phyloP scores from a whole-genome alignment of 2,888 invertebrate genomes.

The Mycalesis mineus region DNA sequence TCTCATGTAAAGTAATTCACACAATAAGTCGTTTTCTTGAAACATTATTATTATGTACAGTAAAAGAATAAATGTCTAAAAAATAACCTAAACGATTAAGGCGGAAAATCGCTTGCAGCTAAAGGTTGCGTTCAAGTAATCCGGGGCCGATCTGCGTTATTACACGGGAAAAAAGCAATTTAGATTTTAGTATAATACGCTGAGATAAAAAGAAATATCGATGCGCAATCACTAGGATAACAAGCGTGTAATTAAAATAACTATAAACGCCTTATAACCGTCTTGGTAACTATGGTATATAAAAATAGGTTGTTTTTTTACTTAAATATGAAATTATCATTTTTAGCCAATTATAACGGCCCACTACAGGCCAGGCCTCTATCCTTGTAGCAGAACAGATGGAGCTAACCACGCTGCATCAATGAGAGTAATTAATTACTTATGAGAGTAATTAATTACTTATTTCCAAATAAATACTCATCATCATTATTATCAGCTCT shows the following conservation, averaged over 20 bases:
- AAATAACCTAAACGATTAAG: slow-evolving; percentile 24
- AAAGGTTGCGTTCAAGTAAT: slow-evolving; percentile 55
- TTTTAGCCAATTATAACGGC: no score
- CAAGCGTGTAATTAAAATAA: slow-evolving; percentile 26
- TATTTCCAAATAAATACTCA: no score
- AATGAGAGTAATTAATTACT: no score
- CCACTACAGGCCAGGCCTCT: no score
- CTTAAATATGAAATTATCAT: no score
- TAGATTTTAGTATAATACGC: slow-evolving; percentile 39
- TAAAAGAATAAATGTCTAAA: slow-evolving; percentile 16
- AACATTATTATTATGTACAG: slow-evolving; percentile 10
- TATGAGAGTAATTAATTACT: no score
- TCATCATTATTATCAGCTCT: no score
- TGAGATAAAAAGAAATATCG: slow-evolving; percentile 35
- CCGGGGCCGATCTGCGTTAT: slow-evolving; percentile 39
- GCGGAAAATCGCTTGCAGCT: slow-evolving; percentile 50
- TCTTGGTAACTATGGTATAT: no score
- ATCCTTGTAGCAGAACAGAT: no score
- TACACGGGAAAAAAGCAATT: slow-evolving; percentile 51
- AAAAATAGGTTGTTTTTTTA: no score
- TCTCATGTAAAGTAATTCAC: no score
- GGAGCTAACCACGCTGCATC: no score
- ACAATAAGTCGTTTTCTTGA: neutral
- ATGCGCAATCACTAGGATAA: slow-evolving; percentile 36
- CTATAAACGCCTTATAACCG: slow-evolving; percentile 1